Base-by-base conservation (phyloP, 2,113 vertebrate species). In the Antigone vipio region DNA sequence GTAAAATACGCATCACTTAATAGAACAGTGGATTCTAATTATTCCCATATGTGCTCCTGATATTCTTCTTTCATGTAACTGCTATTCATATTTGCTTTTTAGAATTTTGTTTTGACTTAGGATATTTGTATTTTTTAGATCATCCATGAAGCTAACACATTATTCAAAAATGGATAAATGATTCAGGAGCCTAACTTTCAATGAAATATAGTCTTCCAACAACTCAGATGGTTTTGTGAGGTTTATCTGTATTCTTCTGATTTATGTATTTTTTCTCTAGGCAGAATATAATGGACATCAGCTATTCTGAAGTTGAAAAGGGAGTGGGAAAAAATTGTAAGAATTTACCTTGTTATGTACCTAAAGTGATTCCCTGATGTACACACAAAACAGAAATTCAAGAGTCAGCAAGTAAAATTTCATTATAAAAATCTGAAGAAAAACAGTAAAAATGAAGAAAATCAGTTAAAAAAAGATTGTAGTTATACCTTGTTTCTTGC, bases 401-500 rank as follows among this genome's bases (percentile, higher is more conserved):
- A 53, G 59, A 72, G 50, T 30, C 19, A 64, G 18, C 10, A 52
- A 38, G 45, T 67, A 58, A 73, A 45, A 35, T 76, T 60, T 85
- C 35, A 79, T 45, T 34, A 52, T 6, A 71, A 64, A 86, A 74
- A 35, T 7, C 29, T 71, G 14, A 64, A 92, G 47, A 22, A 71
- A 81, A 53, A 0, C 6, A 40, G 38, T 34, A 88, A 55, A 73
- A 63, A 53, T n/a, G 1, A 92, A 27, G 26, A 69, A 83, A 71
- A 60, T 20, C 4, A 42, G 8, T 86, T 11, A 2, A 6, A 55
- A 49, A 80, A 81, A 47, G 3, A 47, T 8, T 47, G 35, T 5
- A 34, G 29, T 62, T 45, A 11, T 96, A 98, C 98, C 97, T 98
- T 5, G 15, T 97, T 91, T 86, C 81, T 87, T 52, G 98, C 98